phyloP scores from a whole-genome alignment of 2,113 vertebrate species.

The Sinosuthora webbiana region DNA sequence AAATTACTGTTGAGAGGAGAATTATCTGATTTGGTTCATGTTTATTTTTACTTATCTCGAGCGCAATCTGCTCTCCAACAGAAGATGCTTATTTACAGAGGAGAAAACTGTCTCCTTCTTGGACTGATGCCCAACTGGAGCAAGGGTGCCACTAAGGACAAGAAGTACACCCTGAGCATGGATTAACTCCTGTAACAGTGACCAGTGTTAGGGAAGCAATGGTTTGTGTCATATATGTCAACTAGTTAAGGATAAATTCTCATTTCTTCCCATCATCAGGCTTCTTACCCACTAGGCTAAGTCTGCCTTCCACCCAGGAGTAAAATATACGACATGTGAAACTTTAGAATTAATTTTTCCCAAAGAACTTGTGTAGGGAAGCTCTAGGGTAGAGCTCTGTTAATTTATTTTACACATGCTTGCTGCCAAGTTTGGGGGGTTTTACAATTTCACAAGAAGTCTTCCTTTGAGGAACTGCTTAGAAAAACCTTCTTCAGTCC shows the following conservation, averaged over 20 bases:
- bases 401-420: neutral
- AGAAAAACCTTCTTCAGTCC: neutral
- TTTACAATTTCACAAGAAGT: neutral
- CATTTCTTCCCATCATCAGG: neutral
- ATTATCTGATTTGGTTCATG: slow-evolving; percentile 1
- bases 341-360: neutral
- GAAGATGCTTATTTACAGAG: slow-evolving; percentile 45
- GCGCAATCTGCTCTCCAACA: slow-evolving; percentile 41
- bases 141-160: neutral
- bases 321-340: neutral
- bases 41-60: slow-evolving; percentile 48
- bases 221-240: neutral
- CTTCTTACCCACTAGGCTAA: neutral
- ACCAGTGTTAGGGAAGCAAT: neutral
- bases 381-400: neutral
- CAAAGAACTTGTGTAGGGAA: neutral
- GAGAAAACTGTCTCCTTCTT: slow-evolving; percentile 8
- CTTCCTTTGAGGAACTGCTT: neutral
- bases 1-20: neutral
- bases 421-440: neutral
- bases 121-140: neutral
- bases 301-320: neutral
- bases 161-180: neutral
- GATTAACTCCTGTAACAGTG: neutral
- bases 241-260: neutral